Evolutionary conservation across 1,140 invertebrate species (phyloP).

Genomic region (Polypedilum vanderplanki): DNA sequence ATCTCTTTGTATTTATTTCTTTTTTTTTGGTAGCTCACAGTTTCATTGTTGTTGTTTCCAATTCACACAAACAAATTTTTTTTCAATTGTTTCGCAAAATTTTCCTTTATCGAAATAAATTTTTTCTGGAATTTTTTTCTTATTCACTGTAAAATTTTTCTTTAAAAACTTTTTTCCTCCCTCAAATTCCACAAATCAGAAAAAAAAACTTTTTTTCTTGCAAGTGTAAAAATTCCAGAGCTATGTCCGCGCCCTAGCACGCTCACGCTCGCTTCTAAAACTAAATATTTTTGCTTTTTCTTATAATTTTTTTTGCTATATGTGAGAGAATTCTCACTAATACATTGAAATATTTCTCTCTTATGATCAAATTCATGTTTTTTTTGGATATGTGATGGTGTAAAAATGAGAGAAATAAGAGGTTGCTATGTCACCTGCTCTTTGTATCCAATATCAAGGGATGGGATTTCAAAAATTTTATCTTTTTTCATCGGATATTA

Average conservation of each 20-base stretch:
- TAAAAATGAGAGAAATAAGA: too few relatives aligned
- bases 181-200: not conserved
- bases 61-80: not conserved
- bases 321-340: not conserved
- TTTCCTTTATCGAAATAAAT: not conserved
- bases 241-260: conserved; percentile 7
- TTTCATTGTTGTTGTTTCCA: too few relatives aligned
- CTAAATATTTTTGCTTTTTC: not conserved
- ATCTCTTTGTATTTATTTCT: too few relatives aligned
- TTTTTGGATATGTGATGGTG: not conserved
- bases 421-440: not conserved
- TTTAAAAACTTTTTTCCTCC: not conserved
- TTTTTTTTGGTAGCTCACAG: too few relatives aligned
- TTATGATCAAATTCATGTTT: not conserved
- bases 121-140: not conserved
- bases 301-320: not conserved
- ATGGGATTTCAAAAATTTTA: too few relatives aligned
- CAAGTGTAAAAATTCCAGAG: not conserved
- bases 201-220: not conserved
- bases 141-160: not conserved
- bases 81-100: not conserved
- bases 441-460: too few relatives aligned
- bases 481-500: too few relatives aligned
- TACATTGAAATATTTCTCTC: not conserved
- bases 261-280: conserved; percentile 9